Evolutionary conservation across 2,113 vertebrate species (phyloP).

Genomic region (Phoenicopterus ruber): DNA sequence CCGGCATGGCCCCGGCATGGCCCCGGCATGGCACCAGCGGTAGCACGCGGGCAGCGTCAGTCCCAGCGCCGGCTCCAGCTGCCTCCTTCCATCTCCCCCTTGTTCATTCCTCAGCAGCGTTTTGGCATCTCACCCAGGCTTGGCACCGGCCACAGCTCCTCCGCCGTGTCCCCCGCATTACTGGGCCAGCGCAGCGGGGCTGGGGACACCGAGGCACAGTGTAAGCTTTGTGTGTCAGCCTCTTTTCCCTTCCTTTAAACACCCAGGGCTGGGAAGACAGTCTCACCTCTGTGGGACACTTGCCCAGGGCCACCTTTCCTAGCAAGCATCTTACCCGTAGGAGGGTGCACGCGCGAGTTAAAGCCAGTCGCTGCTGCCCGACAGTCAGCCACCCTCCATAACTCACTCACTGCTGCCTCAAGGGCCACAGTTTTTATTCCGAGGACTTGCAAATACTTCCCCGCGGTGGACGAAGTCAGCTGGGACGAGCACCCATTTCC

Average conservation of each 20-base stretch:
- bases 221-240: neutral
- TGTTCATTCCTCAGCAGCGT: neutral
- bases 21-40: neutral
- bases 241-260: neutral
- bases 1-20: too few species aligned
- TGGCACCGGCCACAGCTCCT: neutral
- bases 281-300: rapidly evolving
- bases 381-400: rapidly evolving
- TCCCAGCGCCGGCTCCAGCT: neutral
- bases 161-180: neutral
- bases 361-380: rapidly evolving
- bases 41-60: neutral
- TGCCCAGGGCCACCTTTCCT: neutral
- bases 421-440: neutral
- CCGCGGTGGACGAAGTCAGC: rapidly evolving
- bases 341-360: neutral
- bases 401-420: neutral
- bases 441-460: neutral
- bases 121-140: neutral
- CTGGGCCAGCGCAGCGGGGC: neutral
- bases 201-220: neutral
- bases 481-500: neutral
- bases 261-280: rapidly evolving
- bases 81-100: conserved; percentile 47
- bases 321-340: rapidly evolving